A percentile compares a stretch with the other conserved stretches of the same genome.
Evolutionary conservation across 2,888 invertebrate species (phyloP).

Genomic region (Cataglyphis altisquamis): DNA sequence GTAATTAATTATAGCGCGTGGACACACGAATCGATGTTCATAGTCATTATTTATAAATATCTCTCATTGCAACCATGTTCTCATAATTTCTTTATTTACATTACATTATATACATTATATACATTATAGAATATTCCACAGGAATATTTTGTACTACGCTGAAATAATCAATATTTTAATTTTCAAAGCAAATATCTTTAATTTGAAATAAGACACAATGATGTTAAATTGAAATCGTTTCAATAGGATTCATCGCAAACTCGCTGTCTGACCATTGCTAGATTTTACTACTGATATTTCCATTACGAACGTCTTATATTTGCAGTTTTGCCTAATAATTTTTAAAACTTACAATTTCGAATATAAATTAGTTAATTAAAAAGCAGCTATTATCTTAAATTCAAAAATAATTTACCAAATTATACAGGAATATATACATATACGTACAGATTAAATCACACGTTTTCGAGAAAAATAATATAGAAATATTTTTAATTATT

Average conservation of each 20-base stretch:
- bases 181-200: background rate
- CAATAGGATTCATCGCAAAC: background rate
- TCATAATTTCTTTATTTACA: slow-evolving; percentile 24
- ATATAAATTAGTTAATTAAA: background rate
- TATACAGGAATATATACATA: background rate
- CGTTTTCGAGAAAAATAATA: background rate
- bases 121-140: background rate
- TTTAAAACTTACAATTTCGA: background rate
- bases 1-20: slow-evolving; percentile 13
- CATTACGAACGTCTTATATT: background rate
- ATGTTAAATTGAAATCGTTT: background rate
- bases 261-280: slow-evolving; percentile 47
- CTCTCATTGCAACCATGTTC: background rate
- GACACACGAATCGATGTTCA: slow-evolving; percentile 27
- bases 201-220: background rate
- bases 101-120: too few relatives aligned
- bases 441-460: background rate
- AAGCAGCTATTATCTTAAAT: background rate
- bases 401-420: slow-evolving; percentile 4
- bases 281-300: slow-evolving; percentile 55
- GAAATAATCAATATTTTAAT: slow-evolving; percentile 8
- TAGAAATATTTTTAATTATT: background rate
- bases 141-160: background rate
- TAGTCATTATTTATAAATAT: background rate
- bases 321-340: background rate